Evolutionary conservation across 2,888 invertebrate species (phyloP), one percentile per base, ranked within the genome.

Genomic region (Tricholauxania praeusta): DNA sequence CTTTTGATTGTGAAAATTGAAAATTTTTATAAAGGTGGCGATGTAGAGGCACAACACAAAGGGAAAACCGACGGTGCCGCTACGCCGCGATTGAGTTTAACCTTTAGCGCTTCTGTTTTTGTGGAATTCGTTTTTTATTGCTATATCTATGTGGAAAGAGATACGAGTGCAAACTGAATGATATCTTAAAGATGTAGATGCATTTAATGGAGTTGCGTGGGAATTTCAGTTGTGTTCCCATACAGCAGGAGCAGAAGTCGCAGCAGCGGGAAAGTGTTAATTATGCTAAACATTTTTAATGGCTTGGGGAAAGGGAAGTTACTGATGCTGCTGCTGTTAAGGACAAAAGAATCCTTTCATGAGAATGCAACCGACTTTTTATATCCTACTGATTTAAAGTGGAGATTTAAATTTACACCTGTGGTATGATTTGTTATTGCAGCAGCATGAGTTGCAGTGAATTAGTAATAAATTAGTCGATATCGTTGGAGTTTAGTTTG

Each of bases 1-100:
- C 78, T 77, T 76, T 75, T 66, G 75, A 74, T 76, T 72, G 59
- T 48, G 48, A 22, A 73, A 74, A 74, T 71, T 80, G 80, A 79
- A 78, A 80, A 81, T 39, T 39, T 28, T 39, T 39, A 10, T 39
- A 39, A 39, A 39, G 39, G 39, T 39, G 39, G 39, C 39, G 39
- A 39, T 39, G 7, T 10, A 39, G 39, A 39, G 10, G 10, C 39
- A 5, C 8, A 39, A 39, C 10, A 39, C 39, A 39, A 39, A 39
- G 39, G 39, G 39, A 39, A 39, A 39, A 39, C 28, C 48, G 17
- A 19, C 28, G 48, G 22, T 19, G 48, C 59, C 59, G 22, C 59
- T 12, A 15, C 10, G 28, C 19, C 59, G 19, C 59, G 22, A 28
- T 60, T 32, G 28, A 10, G 39, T 39, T 39, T 39, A 39, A 39